phyloP scores from a whole-genome alignment of 2,888 invertebrate species.

The Panopea generosa region DNA sequence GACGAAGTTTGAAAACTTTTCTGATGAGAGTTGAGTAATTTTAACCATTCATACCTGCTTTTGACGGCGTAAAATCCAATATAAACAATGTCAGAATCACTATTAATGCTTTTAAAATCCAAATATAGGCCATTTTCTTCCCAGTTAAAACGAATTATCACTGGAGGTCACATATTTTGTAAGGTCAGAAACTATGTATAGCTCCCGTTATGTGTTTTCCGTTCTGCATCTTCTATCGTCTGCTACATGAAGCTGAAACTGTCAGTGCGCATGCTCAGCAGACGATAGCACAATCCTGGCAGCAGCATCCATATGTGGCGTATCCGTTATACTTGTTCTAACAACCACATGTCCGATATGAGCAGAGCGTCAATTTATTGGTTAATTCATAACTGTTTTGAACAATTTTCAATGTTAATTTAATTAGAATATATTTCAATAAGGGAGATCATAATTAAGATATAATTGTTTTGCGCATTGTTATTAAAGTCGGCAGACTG shows the following conservation, averaged over 20 bases:
- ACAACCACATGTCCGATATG: too few species aligned
- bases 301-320: conserved; percentile 10
- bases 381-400: too few species aligned
- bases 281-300: neutral
- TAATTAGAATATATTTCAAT: too few species aligned
- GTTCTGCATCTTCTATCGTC: conserved; percentile 5
- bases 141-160: conserved; percentile 18
- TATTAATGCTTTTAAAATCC: conserved; percentile 30
- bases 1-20: too few species aligned
- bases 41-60: too few species aligned
- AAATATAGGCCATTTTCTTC: conserved; percentile 38
- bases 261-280: conserved; percentile 8
- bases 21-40: too few species aligned
- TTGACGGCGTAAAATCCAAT: too few species aligned
- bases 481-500: too few species aligned
- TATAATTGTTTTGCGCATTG: too few species aligned
- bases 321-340: conserved; percentile 1
- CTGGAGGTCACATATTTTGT: conserved; percentile 53
- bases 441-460: too few species aligned
- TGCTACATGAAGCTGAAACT: neutral
- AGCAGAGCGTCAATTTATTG: too few species aligned
- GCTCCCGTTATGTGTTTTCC: conserved; percentile 1
- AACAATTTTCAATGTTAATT: too few species aligned
- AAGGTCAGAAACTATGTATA: conserved; percentile 44
- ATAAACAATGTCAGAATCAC: conserved; percentile 5